A percentile compares a stretch with the other conserved stretches of the same genome.
phyloP scores from a whole-genome alignment of 2,113 vertebrate species.

The Sardina pilchardus region DNA sequence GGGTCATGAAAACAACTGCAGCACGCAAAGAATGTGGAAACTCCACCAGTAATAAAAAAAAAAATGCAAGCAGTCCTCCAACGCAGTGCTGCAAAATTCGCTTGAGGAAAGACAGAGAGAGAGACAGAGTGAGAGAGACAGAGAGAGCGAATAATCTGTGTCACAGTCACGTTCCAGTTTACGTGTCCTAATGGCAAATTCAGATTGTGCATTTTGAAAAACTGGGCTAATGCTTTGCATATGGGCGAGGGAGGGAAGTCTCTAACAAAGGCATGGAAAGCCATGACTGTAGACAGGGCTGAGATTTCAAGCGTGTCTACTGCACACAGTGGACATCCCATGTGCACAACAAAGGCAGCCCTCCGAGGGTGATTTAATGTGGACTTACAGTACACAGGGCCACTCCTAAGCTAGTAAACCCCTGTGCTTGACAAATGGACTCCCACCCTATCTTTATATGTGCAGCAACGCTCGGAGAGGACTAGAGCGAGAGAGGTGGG shows the following conservation, averaged over 20 bases:
- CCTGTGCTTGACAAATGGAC: constrained; percentile 43
- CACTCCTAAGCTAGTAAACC: constrained; percentile 53
- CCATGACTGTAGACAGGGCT: constrained; percentile 26
- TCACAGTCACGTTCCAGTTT: constrained; percentile 51
- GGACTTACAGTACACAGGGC: constrained; percentile 24
- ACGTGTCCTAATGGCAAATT: constrained; percentile 32
- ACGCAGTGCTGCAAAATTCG: not conserved
- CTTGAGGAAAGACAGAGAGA: not conserved
- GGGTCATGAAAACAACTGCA: constrained; percentile 45
- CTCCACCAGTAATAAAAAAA: constrained; percentile 55
- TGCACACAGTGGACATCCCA: constrained; percentile 34
- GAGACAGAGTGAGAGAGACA: not conserved
- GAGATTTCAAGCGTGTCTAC: constrained; percentile 35
- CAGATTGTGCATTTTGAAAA: constrained; percentile 36
- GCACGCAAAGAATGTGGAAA: constrained; percentile 53
- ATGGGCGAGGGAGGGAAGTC: constrained; percentile 42
- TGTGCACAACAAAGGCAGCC: constrained; percentile 38
- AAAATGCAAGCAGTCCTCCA: constrained; percentile 40
- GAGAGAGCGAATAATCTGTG: constrained; percentile 51
- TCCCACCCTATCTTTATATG: constrained; percentile 57
- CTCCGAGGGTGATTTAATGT: constrained; percentile 45
- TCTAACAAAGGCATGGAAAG: constrained; percentile 40
- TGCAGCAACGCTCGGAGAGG: constrained; percentile 39
- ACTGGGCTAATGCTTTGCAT: constrained; percentile 53
- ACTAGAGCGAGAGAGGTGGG: constrained; percentile 34